A percentile compares a stretch with the other conserved stretches of the same genome.
These are phyloP conservation scores for Calephelis virginiensis DNA, from an alignment of 1,140 invertebrate species.

Conservation along the genomic window DNA sequence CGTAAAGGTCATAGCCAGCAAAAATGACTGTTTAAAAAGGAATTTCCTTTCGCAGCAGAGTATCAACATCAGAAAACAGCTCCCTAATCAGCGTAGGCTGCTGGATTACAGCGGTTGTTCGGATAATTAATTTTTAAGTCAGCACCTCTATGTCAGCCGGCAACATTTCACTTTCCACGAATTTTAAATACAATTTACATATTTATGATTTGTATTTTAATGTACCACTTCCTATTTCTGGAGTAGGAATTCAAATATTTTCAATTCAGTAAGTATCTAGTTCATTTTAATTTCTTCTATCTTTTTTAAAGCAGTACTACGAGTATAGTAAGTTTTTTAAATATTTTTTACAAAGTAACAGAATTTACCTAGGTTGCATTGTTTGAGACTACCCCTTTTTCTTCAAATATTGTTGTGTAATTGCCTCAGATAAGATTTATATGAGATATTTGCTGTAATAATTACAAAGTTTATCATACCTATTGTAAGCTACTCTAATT, in stretches of 20 bases:
- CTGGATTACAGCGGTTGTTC: conserved; percentile 76
- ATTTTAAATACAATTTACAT: conserved; percentile 67
- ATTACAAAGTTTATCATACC: no score
- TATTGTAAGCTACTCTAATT: no score
- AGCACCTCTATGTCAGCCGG: conserved; percentile 52
- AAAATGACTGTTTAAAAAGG: conserved; percentile 34
- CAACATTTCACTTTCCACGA: conserved; percentile 56
- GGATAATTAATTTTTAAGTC: conserved; percentile 79
- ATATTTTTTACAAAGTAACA: no score
- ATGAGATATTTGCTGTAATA: no score
- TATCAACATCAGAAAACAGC: conserved; percentile 52
- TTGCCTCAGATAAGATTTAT: no score
- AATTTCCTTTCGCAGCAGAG: conserved; percentile 39
- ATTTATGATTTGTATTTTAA: conserved; percentile 47
- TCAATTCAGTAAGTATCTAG: no score
- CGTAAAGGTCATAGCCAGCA: conserved; percentile 41
- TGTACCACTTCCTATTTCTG: not conserved
- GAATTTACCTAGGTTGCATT: no score
- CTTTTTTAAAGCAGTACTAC: no score
- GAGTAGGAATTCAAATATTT: conserved; percentile 13
- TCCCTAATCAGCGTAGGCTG: conserved; percentile 60
- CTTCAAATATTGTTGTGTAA: no score
- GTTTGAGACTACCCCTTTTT: no score
- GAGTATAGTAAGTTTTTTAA: no score
- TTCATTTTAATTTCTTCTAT: no score